A percentile compares a stretch with the other conserved stretches of the same genome.
Conservation (phyloP, 2,797 vertebrate genomes). For the Melanogrammus aeglefinus region DNA sequence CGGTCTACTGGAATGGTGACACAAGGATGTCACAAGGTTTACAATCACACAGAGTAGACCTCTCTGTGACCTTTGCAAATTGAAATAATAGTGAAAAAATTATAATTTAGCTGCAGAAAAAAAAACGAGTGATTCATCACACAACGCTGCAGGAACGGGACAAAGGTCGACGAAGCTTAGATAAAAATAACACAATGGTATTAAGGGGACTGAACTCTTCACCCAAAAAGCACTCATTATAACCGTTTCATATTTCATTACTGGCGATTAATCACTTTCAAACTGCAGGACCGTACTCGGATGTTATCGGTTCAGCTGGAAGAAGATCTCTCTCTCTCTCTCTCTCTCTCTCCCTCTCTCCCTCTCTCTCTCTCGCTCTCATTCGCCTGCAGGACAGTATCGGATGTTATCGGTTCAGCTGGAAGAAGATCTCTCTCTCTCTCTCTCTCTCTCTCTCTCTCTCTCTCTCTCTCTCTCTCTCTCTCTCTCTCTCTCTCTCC, state of each 20-base stretch:
- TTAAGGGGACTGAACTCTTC: slow-evolving; percentile 18
- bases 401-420: no score
- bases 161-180: slow-evolving; percentile 10
- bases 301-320: slow-evolving; percentile 15
- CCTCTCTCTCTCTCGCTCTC: no score
- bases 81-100: slow-evolving; percentile 19
- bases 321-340: background rate
- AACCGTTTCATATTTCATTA: slow-evolving; percentile 29
- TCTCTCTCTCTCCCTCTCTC: no score
- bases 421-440: no score
- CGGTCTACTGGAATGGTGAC: no score
- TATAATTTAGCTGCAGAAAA: background rate
- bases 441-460: background rate
- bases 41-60: background rate
- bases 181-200: slow-evolving; percentile 23
- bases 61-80: slow-evolving; percentile 7
- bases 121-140: slow-evolving; percentile 32
- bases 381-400: no score
- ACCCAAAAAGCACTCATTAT: slow-evolving; percentile 10
- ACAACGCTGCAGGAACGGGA: background rate
- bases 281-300: slow-evolving; percentile 13
- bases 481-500: background rate
- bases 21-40: slow-evolving; percentile 13
- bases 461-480: background rate
- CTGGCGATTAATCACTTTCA: slow-evolving; percentile 31